Evolutionary conservation across 2,888 invertebrate species (phyloP), one percentile per base, ranked within the genome.

Genomic region (Apodemia mormo): DNA sequence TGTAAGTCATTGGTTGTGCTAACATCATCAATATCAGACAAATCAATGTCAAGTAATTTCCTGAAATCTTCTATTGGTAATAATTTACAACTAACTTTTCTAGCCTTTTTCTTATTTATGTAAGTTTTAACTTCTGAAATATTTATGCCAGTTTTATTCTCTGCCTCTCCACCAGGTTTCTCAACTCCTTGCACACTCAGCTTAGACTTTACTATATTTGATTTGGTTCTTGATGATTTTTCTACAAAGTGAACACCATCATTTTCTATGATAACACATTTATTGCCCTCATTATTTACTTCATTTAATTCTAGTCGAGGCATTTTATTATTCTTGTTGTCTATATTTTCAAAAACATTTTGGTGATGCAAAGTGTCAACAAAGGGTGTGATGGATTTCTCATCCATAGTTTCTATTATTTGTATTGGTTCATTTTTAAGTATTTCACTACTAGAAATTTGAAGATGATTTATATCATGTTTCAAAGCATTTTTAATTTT

Each of bases 111-210:
- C 68, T 71, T 75, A 68, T 78, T 81, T 73, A 74, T 72, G 76
- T 89, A 89, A 9, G 86, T 88, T 79, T 81, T 87, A 29, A 81
- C 37, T 71, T 74, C 29, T 29, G 37, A 40, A 30, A 64, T 58
- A 71, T 69, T 67, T 45, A 14, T 64, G 12, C 22, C 37, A 49
- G 29, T n/a, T 58, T 58, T 22, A 10, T 29, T 58, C 37, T 73
- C 45, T 54, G 33, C 56, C 67, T 69, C 65, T 75, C 90, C 89
- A 81, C 89, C 91, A 70, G 90, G 90, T 75, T 88, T 88, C 80
- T 90, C 90, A 10, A 88, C 87, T 58, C 88, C 89, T 78, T 89
- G 87, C 71, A 85, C 82, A 76, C 79, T 83, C 72, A 85, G 78
- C 78, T 89, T 89, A 3, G 86, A 84, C 74, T 82, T 81, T 45